Evolutionary conservation across 2,113 vertebrate species (phyloP).

Genomic region (Caranx ignobilis): DNA sequence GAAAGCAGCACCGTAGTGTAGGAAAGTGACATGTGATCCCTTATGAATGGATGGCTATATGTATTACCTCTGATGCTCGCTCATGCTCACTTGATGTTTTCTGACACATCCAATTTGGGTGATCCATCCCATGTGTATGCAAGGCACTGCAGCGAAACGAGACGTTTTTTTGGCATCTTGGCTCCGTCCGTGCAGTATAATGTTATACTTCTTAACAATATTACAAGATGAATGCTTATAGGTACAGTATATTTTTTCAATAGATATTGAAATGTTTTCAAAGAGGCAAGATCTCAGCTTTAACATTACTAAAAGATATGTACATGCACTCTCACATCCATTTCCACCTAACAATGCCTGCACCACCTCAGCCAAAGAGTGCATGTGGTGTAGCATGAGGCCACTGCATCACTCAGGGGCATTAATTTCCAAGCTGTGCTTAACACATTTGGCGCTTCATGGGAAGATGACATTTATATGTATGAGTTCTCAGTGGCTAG

Average conservation of each 20-base stretch:
- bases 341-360: slow-evolving; percentile 1
- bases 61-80: background rate
- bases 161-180: background rate
- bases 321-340: background rate
- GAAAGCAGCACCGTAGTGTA: background rate
- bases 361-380: background rate
- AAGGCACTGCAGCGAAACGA: background rate
- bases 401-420: slow-evolving; percentile 53
- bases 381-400: slow-evolving; percentile 18
- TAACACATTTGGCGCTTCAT: slow-evolving; percentile 41
- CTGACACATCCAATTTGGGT: slow-evolving; percentile 31
- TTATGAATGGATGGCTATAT: slow-evolving; percentile 1
- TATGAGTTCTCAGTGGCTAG: slow-evolving; percentile 45
- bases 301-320: background rate
- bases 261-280: background rate
- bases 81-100: slow-evolving; percentile 28
- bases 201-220: background rate
- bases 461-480: slow-evolving; percentile 62
- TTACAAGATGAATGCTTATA: background rate
- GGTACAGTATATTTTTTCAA: background rate
- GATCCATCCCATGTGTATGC: slow-evolving; percentile 5
- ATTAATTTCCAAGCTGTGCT: slow-evolving; percentile 71
- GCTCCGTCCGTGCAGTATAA: background rate
- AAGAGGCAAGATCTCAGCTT: slow-evolving; percentile 1
- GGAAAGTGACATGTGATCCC: slow-evolving; percentile 17